phyloP scores from a whole-genome alignment of 2,113 vertebrate species.

The Gallinago undulata region DNA sequence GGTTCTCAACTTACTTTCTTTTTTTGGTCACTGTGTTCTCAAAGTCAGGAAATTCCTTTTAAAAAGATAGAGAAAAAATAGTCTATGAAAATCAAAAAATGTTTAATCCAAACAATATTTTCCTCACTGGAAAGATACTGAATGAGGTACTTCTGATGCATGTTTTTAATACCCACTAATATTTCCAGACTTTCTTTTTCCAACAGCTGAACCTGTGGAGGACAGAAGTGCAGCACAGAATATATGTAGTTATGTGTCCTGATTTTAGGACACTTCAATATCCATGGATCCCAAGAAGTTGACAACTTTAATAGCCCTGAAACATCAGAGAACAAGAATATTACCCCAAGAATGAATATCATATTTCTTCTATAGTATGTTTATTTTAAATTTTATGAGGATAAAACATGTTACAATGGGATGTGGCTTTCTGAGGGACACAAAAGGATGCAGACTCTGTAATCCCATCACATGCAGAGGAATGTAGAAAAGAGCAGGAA shows the following conservation, averaged over 20 bases:
- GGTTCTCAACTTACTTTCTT: constrained; percentile 79
- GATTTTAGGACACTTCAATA: not conserved
- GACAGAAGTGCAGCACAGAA: not conserved
- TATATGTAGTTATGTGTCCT: not conserved
- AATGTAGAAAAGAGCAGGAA: not conserved
- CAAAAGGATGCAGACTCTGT: not conserved
- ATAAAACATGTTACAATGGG: not conserved
- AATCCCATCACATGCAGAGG: not conserved
- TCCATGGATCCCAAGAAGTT: not conserved
- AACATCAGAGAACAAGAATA: not conserved
- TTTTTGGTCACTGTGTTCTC: constrained; percentile 66
- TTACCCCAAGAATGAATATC: not conserved
- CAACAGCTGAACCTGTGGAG: not conserved
- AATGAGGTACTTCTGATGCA: not conserved
- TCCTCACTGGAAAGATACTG: not conserved
- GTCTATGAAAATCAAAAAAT: constrained; percentile 1
- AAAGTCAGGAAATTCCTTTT: constrained; percentile 74
- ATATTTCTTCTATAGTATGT: not conserved
- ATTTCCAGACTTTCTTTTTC: not conserved
- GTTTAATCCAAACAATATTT: not conserved
- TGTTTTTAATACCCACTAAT: not conserved
- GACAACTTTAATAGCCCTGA: not conserved
- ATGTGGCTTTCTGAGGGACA: not conserved
- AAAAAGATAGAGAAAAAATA: constrained; percentile 40
- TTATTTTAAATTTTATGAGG: not conserved